Evolutionary conservation across 2,797 vertebrate species (phyloP), one percentile per base, ranked within the genome.

Genomic region (Galaxias olidus): DNA sequence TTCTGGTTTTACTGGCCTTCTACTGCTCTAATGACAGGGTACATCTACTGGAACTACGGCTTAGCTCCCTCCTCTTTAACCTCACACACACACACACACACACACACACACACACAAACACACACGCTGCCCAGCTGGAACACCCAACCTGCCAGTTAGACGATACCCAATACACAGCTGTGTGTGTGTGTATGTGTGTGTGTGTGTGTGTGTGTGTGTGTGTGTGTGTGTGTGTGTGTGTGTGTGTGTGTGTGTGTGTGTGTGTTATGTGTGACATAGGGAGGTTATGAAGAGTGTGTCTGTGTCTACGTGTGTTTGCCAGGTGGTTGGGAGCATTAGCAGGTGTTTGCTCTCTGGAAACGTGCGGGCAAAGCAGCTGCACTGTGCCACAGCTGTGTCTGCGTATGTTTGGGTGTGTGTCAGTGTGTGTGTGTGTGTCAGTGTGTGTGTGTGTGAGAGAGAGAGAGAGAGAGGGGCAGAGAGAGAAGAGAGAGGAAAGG

Each of bases 291-390:
- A 30, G 30, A 55, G 44, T 20, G 45, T 59, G 56, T 44, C 41
- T 59, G 57, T 59, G 57, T 59, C 18, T 41, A 8, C 30, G 69
- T 74, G 75, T 75, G 79, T 79, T 59, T 78, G 72, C 85, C 89
- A 88, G 86, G 88, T 90, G 89, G 79, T 82, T 67, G 52, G 66
- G 81, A 81, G 71, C 66, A 74, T 68, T 80, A 76, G 75, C 89
- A 91, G 89, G 88, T 91, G 89, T 85, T 85, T 78, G 75, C 68
- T 68, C 79, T 80, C 0, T 46, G 59, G 60, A 30, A 61, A 61
- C 53, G 43, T 71, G 66, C 74, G 78, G 73, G 76, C 74, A 73
- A 85, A 81, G 77, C 89, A 87, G 85, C 87, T 89, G 86, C 80
- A 78, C 76, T 72, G 64, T 81, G 65, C 73, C 84, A 85, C 87